Evolutionary conservation across 2,113 vertebrate species (phyloP).

Genomic region (Oxyruncus cristatus): DNA sequence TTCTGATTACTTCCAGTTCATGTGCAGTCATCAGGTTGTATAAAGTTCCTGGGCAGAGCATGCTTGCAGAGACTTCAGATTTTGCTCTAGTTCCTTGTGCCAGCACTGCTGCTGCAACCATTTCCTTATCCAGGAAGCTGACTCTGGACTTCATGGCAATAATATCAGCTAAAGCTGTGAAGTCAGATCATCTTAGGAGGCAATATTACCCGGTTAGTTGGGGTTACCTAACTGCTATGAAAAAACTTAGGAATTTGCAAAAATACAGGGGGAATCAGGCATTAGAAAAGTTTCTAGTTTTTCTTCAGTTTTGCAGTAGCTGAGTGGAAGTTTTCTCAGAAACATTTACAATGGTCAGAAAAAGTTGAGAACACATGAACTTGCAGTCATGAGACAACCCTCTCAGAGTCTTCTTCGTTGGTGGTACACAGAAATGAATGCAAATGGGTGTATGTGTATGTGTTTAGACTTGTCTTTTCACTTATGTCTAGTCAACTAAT

Average conservation of each 20-base stretch:
- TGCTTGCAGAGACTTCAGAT: not conserved
- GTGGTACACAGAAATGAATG: not conserved
- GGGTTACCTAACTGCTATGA: not conserved
- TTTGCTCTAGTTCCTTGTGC: not conserved
- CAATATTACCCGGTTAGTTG: accelerated
- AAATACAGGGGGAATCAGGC: not conserved
- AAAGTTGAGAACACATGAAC: not conserved
- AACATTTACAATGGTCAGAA: not conserved
- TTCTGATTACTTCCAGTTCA: not conserved
- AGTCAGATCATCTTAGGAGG: not conserved
- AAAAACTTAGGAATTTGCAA: not conserved
- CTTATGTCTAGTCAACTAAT: not conserved
- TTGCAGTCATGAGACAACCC: not conserved
- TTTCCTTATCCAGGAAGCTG: not conserved
- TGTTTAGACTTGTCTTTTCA: not conserved
- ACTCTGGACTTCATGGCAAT: not conserved
- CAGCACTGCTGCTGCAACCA: not conserved
- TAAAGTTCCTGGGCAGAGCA: not conserved
- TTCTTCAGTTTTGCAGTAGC: not conserved
- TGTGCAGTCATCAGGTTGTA: not conserved
- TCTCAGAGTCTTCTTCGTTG: not conserved
- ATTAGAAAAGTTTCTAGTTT: not conserved
- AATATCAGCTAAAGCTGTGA: not conserved
- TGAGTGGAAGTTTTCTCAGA: not conserved
- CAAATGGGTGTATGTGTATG: not conserved